Base-by-base conservation (phyloP, 2,113 vertebrate species). In the Phyllostomus discolor region DNA sequence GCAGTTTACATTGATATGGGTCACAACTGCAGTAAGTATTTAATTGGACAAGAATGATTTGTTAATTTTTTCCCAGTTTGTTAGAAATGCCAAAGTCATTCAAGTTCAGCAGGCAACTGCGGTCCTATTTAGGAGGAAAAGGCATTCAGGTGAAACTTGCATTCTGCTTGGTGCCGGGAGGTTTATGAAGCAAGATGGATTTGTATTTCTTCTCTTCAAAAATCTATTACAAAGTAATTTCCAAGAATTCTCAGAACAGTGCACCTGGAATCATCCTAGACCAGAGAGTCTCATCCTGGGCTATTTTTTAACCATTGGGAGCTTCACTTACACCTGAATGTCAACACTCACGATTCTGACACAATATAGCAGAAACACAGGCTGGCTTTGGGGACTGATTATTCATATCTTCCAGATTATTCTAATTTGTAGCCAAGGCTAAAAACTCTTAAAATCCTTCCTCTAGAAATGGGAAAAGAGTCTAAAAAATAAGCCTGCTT, bases 21-120 rank as follows among this genome's bases (percentile, higher is more conserved):
- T 87, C 57, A 88, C 14, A 54, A 64, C 10, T 41, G 17, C 41
- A 10, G 6, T 43, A 33, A 50, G 48, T 92, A 19, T 70, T 80
- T 96, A 96, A 92, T 90, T 96, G 57, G 76, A 94, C 52, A 79
- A 84, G 64, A 24, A 84, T 31, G 78, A 64, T 66, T 82, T 95
- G 43, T 26, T 95, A n/a, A 28, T 64, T 82, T 83, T 79, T 79
- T 75, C 73, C 79, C 54, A 38, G 20, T 81, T 57, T 72, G 33
- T 92, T 82, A 69, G 46, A 89, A 79, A 93, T 73, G 89, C 38
- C 78, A 72, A 69, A 95, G 59, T 88, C 66, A 52, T 86, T 76
- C 20, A 22, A 84, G 48, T 35, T 9, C 33, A 91, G 43, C 22
- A 54, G 46, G 24, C 69, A 95, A 33, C 38, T 84, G 20, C 48